Percentiles rank a stretch among this genome's conserved stretches.
Conservation (phyloP, 2,797 vertebrate species). For the Sebastolobus altivelis region DNA sequence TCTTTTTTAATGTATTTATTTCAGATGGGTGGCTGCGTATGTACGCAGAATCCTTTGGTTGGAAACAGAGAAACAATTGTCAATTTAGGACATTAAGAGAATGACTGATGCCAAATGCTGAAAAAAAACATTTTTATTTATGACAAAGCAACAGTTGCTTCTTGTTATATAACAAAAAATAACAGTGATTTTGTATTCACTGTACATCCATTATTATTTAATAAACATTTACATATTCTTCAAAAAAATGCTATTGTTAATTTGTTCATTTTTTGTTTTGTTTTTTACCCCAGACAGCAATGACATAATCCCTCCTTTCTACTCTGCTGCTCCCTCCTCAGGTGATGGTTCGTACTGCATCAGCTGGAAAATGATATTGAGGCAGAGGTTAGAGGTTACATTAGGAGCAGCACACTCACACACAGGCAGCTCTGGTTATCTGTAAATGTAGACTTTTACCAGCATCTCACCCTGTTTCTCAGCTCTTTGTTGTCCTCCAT, state of each 20-base stretch:
- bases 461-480: conserved; percentile 87
- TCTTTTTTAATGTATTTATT: conserved; percentile 4
- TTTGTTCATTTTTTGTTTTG: neutral
- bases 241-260: conserved; percentile 13
- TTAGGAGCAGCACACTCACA: neutral
- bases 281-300: neutral
- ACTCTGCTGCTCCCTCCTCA: conserved; percentile 88
- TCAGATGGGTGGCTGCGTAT: neutral
- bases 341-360: conserved; percentile 90
- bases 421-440: neutral
- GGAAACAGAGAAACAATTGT: neutral
- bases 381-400: neutral
- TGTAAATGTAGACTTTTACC: neutral
- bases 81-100: neutral
- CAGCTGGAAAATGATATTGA: conserved; percentile 83
- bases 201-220: conserved; percentile 34
- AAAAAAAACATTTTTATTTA: conserved; percentile 51
- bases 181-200: conserved; percentile 50
- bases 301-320: conserved; percentile 19
- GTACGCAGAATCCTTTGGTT: neutral
- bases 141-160: conserved; percentile 41
- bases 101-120: conserved; percentile 22
- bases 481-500: conserved; percentile 94
- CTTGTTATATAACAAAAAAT: conserved; percentile 49
- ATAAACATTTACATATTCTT: conserved; percentile 60